phyloP scores from a whole-genome alignment of 2,113 vertebrate species.

The Orientallactaga bullata region DNA sequence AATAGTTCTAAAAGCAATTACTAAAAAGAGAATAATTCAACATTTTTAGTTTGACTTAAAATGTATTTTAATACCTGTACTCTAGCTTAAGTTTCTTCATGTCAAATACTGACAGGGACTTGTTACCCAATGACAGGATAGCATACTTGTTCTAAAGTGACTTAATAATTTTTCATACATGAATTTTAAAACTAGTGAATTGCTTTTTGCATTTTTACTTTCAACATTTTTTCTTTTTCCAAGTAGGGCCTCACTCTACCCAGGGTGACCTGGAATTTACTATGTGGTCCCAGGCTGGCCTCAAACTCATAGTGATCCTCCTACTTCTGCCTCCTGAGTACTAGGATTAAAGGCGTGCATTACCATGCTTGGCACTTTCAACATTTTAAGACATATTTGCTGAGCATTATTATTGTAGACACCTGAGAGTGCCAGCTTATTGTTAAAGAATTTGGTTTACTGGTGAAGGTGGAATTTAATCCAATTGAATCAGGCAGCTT shows the following conservation, averaged over 20 bases:
- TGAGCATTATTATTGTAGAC: not conserved
- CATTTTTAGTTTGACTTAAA: conserved; percentile 44
- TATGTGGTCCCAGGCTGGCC: too few species aligned
- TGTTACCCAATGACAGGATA: conserved; percentile 3
- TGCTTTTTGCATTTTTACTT: conserved; percentile 53
- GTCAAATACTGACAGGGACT: not conserved
- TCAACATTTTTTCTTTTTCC: not conserved
- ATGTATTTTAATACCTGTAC: conserved; percentile 27
- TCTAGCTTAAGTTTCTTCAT: not conserved
- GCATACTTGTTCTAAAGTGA: conserved; percentile 45
- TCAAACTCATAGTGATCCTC: too few species aligned
- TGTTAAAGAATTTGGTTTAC: conserved; percentile 37
- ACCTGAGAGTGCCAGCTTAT: not conserved
- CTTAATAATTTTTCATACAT: conserved; percentile 23
- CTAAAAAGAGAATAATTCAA: not conserved
- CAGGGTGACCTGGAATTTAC: too few species aligned
- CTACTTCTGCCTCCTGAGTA: too few species aligned
- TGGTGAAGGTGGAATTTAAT: conserved; percentile 60
- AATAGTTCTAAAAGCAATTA: conserved; percentile 23
- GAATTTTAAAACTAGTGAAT: not conserved
- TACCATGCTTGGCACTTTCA: not conserved
- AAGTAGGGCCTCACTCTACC: too few species aligned
- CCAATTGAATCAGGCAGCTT: conserved; percentile 50
- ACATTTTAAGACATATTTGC: not conserved
- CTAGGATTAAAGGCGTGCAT: too few species aligned